These are phyloP conservation scores for Allolobophora icterica DNA, from an alignment of 2,888 invertebrate genomes.

Conservation along the genomic window DNA sequence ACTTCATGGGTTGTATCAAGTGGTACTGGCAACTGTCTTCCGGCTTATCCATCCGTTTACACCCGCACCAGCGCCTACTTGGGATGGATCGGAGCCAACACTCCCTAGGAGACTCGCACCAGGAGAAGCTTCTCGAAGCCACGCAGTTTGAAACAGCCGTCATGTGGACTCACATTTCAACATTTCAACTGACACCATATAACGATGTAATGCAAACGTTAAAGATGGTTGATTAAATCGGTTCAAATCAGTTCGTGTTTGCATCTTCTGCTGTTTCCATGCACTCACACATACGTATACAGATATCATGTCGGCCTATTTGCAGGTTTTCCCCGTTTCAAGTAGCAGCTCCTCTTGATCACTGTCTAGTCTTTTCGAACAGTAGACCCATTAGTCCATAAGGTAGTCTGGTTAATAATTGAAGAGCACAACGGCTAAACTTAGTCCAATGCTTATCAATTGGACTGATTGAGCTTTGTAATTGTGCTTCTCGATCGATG, in stretches of 20 bases:
- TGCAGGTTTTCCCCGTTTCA: conserved; percentile 36
- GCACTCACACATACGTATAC: too few species aligned
- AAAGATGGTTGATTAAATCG: not conserved
- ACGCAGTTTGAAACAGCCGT: too few species aligned
- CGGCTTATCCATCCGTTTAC: conserved; percentile 14
- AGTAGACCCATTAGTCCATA: conserved; percentile 29
- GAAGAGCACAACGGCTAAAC: too few species aligned
- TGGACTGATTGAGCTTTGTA: too few species aligned
- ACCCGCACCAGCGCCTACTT: conserved; percentile 35
- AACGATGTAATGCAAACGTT: not conserved
- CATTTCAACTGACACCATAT: not conserved
- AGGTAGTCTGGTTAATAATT: conserved; percentile 34
- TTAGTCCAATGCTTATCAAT: too few species aligned
- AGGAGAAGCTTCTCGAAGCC: not conserved
- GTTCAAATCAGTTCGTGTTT: too few species aligned
- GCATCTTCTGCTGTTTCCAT: not conserved
- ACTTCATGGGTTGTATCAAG: conserved; percentile 45
- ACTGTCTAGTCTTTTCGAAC: conserved; percentile 24
- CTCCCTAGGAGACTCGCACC: conserved; percentile 21
- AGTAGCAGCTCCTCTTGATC: conserved; percentile 41
- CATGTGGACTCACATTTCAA: too few species aligned
- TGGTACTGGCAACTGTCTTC: conserved; percentile 40
- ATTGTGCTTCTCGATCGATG: too few species aligned
- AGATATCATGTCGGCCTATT: too few species aligned
- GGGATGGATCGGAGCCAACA: conserved; percentile 32